phyloP scores from a whole-genome alignment of 1,140 invertebrate genomes.

The Megathymus violae region DNA sequence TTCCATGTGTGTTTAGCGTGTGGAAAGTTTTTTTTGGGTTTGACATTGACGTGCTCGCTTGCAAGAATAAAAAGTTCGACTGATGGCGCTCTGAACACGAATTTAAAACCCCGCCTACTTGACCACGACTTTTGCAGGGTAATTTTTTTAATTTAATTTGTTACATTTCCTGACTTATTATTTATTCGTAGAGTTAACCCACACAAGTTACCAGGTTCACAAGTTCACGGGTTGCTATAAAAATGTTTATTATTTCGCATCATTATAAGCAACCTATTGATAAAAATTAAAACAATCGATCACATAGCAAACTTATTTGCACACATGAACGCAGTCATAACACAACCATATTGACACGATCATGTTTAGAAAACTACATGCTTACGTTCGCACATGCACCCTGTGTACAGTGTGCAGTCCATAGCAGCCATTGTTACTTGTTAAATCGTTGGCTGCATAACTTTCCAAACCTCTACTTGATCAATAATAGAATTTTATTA shows the following conservation, averaged over 20 bases:
- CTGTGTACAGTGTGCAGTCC: slow-evolving; percentile 2
- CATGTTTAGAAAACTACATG: slow-evolving; percentile 46
- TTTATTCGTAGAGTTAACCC: too few relatives aligned
- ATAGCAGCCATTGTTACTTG: slow-evolving; percentile 40
- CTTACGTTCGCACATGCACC: slow-evolving; percentile 36
- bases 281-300: slow-evolving; percentile 17
- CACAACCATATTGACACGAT: slow-evolving; percentile 34
- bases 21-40: too few relatives aligned
- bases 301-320: slow-evolving; percentile 32
- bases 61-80: too few relatives aligned
- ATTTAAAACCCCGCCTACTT: too few relatives aligned
- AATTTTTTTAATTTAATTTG: too few relatives aligned
- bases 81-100: too few relatives aligned
- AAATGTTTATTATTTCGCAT: neutral
- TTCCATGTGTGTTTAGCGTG: too few relatives aligned
- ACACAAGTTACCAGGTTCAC: too few relatives aligned
- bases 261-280: neutral
- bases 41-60: too few relatives aligned
- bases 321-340: slow-evolving; percentile 40
- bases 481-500: neutral
- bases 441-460: slow-evolving; percentile 13
- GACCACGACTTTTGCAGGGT: too few relatives aligned
- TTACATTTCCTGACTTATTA: too few relatives aligned
- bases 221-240: too few relatives aligned
- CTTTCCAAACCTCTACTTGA: slow-evolving; percentile 11